These are phyloP conservation scores for Hippasteria phrygiana DNA, from an alignment of 53 echinoderm and acorn worm genomes.

Conservation along the genomic window DNA sequence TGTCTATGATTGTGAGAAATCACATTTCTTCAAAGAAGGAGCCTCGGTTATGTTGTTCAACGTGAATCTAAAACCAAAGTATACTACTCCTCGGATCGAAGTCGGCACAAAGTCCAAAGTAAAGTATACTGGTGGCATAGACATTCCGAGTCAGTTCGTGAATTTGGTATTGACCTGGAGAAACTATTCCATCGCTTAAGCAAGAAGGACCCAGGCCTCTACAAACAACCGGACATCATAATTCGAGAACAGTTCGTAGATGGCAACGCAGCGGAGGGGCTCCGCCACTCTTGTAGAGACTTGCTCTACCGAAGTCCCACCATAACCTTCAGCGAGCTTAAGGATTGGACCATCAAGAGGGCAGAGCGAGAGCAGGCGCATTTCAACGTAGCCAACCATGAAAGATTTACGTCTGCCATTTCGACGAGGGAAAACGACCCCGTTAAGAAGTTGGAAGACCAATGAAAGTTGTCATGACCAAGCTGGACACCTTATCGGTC, in stretches of 20 bases:
- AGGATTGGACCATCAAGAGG: not conserved
- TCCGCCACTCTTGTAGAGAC: not conserved
- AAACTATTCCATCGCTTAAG: too few species aligned
- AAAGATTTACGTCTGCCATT: not conserved
- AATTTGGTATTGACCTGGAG: too few species aligned
- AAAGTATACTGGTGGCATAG: too few species aligned
- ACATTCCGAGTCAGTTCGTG: too few species aligned
- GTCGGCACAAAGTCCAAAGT: too few species aligned
- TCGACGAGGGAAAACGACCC: not conserved
- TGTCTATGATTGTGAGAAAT: too few species aligned
- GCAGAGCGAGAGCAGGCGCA: conserved; percentile 1
- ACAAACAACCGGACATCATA: not conserved
- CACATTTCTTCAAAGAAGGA: too few species aligned
- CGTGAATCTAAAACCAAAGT: too few species aligned
- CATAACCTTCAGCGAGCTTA: not conserved
- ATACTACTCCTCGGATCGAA: too few species aligned
- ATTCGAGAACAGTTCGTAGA: conserved; percentile 1
- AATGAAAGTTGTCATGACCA: not conserved
- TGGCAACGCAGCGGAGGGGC: not conserved
- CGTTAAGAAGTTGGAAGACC: not conserved
- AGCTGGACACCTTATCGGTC: not conserved
- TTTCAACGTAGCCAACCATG: too few species aligned
- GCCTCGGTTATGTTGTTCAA: too few species aligned
- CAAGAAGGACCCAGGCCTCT: too few species aligned
- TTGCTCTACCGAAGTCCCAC: not conserved